Percentiles rank a stretch among this genome's conserved stretches.
phyloP scores from a whole-genome alignment of 2,797 vertebrate species.

The Halcyon badia region DNA sequence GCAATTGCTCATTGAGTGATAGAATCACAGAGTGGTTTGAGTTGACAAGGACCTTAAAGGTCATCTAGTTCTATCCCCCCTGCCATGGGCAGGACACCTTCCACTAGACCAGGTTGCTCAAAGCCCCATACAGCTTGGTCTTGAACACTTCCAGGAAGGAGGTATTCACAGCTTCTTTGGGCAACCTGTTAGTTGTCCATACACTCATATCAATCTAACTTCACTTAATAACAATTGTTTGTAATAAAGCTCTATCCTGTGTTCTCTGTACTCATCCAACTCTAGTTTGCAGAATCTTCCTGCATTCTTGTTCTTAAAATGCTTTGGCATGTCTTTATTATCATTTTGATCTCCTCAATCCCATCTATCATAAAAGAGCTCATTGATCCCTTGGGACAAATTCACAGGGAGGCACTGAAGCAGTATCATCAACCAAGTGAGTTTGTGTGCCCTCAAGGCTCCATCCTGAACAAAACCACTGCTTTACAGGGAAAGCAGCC shows the following conservation, averaged over 20 bases:
- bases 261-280: background rate
- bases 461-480: background rate
- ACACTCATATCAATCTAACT: background rate
- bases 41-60: background rate
- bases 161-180: background rate
- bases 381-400: background rate
- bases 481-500: background rate
- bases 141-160: background rate
- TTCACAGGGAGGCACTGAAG: background rate
- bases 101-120: background rate
- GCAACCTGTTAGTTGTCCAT: too few relatives aligned
- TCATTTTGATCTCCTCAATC: background rate
- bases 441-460: background rate
- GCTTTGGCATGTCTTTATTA: background rate
- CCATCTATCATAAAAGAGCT: background rate
- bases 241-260: background rate
- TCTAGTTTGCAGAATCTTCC: background rate
- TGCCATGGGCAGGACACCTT: background rate
- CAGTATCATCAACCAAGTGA: background rate
- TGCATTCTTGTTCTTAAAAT: background rate
- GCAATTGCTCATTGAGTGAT: background rate
- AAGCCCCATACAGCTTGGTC: background rate
- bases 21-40: background rate
- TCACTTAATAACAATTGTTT: background rate
- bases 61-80: background rate